phyloP scores from a whole-genome alignment of 2,888 invertebrate genomes.

The Oligia fasciuncula region DNA sequence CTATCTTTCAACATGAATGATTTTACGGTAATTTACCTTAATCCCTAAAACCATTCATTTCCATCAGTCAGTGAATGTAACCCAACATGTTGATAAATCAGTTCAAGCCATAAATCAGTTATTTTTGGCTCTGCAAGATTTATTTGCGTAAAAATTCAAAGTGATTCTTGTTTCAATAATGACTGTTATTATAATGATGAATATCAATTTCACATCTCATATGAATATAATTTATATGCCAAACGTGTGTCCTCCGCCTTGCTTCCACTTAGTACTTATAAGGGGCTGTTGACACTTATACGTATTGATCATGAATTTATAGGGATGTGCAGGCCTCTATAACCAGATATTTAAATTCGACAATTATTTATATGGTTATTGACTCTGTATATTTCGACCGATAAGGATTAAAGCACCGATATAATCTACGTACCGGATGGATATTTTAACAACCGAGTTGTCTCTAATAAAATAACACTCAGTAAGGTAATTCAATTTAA shows the following conservation, averaged over 20 bases:
- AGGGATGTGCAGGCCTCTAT: not conserved
- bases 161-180: conserved; percentile 44
- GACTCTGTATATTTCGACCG: not conserved
- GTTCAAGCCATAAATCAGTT: conserved; percentile 26
- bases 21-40: not conserved
- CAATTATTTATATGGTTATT: not conserved
- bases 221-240: conserved; percentile 46
- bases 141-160: conserved; percentile 32
- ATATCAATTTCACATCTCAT: conserved; percentile 48
- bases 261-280: conserved; percentile 22
- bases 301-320: not conserved
- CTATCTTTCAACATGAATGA: not conserved
- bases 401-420: not conserved
- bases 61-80: not conserved
- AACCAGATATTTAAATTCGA: not conserved
- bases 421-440: no score
- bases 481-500: no score
- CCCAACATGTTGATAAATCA: conserved; percentile 12
- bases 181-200: conserved; percentile 39
- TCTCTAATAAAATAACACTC: no score
- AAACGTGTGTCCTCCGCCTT: conserved; percentile 6
- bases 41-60: not conserved
- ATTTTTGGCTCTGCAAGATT: conserved; percentile 30
- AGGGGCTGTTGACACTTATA: conserved; percentile 2
- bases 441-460: no score